These are phyloP conservation scores for Trichosurus vulpecula DNA, from an alignment of 2,797 vertebrate species.

Conservation along the genomic window DNA sequence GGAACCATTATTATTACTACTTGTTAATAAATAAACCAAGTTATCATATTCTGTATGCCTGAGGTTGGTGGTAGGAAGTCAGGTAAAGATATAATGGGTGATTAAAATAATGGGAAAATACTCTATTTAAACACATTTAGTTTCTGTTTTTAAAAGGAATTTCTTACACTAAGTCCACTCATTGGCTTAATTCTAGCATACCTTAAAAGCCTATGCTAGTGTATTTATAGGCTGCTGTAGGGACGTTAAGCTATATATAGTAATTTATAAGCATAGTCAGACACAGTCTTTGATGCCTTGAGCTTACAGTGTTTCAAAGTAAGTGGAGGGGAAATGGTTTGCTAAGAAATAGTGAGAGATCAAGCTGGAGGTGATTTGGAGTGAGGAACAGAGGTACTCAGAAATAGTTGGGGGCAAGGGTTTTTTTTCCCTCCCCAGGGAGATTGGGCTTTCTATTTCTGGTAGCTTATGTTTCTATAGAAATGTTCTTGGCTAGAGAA, in stretches of 20 bases:
- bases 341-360: background rate
- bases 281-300: slow-evolving; percentile 13
- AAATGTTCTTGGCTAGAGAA: slow-evolving; percentile 26
- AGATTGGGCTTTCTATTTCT: slow-evolving; percentile 7
- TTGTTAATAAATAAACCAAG: background rate
- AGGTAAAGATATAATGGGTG: slow-evolving; percentile 33
- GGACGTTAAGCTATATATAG: background rate
- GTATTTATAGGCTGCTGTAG: background rate
- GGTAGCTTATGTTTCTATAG: background rate
- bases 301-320: slow-evolving; percentile 27
- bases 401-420: background rate
- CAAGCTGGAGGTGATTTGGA: slow-evolving; percentile 12
- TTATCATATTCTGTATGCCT: background rate
- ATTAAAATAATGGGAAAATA: slow-evolving; percentile 17
- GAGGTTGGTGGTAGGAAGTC: background rate
- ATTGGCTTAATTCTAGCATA: slow-evolving; percentile 16
- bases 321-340: background rate
- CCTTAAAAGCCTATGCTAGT: background rate
- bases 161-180: background rate
- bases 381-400: slow-evolving; percentile 21
- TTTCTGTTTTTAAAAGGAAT: background rate
- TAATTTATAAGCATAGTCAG: slow-evolving; percentile 23
- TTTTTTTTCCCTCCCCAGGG: background rate
- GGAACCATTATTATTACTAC: slow-evolving; percentile 43
- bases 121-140: slow-evolving; percentile 50